Conservation (phyloP, 2,113 vertebrate species). For the Lophotis ruficrista region DNA sequence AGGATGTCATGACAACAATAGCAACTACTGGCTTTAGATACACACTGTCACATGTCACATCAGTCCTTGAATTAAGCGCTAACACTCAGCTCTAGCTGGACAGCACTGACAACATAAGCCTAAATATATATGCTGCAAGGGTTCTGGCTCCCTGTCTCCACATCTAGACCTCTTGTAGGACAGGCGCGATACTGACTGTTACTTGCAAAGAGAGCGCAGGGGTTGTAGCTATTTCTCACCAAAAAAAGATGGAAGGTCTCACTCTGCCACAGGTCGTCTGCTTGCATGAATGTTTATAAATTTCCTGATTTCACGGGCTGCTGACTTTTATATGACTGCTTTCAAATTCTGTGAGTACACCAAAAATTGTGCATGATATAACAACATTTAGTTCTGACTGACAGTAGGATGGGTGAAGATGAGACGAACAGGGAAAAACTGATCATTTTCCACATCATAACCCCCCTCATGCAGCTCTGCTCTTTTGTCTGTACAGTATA, state of each 20-base stretch:
- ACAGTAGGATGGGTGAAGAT: not conserved
- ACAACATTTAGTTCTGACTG: not conserved
- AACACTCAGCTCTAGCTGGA: not conserved
- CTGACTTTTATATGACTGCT: not conserved
- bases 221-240: not conserved
- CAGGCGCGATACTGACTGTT: fast-evolving
- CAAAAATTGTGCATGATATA: not conserved
- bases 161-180: not conserved
- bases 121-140: not conserved
- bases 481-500: not conserved
- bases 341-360: not conserved
- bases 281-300: not conserved
- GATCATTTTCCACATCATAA: slow-evolving; percentile 25
- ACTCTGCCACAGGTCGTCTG: not conserved
- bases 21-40: not conserved
- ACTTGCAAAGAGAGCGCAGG: not conserved
- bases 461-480: not conserved
- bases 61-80: not conserved
- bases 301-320: slow-evolving; percentile 1
- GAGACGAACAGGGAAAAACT: not conserved
- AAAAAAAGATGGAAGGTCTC: not conserved
- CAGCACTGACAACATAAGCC: not conserved
- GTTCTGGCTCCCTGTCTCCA: not conserved
- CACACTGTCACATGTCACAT: not conserved
- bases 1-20: not conserved